These are phyloP conservation scores for Brachionus angularis DNA, from an alignment of 1,140 invertebrate species.

Conservation along the genomic window DNA sequence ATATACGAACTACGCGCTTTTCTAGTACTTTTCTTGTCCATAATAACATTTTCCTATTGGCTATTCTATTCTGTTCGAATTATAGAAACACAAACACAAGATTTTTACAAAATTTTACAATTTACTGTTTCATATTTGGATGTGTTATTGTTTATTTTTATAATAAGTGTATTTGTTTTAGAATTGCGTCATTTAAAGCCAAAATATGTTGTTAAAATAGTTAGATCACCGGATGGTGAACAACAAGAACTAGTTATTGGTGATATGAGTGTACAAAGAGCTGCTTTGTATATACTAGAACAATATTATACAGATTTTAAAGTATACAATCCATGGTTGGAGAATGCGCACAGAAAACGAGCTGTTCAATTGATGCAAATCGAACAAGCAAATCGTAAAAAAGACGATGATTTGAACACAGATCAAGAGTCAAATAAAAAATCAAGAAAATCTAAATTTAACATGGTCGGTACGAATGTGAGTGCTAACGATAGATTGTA, in stretches of 20 bases:
- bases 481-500: constrained; percentile 68
- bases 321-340: constrained; percentile 91
- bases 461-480: neutral
- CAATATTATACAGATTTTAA: constrained; percentile 92
- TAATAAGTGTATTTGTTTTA: constrained; percentile 82
- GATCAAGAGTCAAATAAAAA: neutral
- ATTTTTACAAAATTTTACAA: constrained; percentile 68
- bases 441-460: neutral
- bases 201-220: constrained; percentile 80
- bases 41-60: constrained; percentile 93
- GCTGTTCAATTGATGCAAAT: neutral
- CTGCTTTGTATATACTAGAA: constrained; percentile 86
- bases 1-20: constrained; percentile 84
- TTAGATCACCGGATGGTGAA: constrained; percentile 86
- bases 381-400: neutral
- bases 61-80: constrained; percentile 90
- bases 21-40: constrained; percentile 78
- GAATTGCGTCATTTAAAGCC: constrained; percentile 85
- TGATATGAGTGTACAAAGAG: constrained; percentile 82
- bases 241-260: constrained; percentile 67
- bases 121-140: constrained; percentile 85
- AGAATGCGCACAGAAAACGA: constrained; percentile 54
- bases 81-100: constrained; percentile 55
- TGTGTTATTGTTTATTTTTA: constrained; percentile 88
- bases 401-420: neutral